These are phyloP conservation scores for Bubo blakistoni DNA, from an alignment of 2,113 vertebrate genomes.

Conservation along the genomic window DNA sequence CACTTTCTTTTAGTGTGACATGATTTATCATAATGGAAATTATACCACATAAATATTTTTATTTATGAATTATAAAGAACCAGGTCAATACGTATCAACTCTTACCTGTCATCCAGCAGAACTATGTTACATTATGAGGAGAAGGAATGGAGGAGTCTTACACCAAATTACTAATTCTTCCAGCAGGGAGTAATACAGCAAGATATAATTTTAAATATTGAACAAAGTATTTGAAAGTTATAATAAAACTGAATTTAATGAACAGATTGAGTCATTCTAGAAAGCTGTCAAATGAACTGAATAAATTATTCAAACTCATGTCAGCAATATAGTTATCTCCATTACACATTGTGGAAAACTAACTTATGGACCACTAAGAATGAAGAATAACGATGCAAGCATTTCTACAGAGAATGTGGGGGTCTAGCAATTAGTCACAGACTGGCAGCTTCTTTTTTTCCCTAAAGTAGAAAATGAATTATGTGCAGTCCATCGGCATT, in stretches of 20 bases:
- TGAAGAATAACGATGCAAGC: background rate
- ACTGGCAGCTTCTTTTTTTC: background rate
- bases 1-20: background rate
- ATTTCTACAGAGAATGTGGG: background rate
- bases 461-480: background rate
- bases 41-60: background rate
- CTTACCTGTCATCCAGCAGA: background rate
- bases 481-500: background rate
- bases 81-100: background rate
- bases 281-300: background rate
- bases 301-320: background rate
- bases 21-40: background rate
- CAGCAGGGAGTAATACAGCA: background rate
- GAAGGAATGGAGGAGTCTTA: background rate
- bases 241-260: slow-evolving; percentile 25
- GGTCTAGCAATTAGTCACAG: background rate
- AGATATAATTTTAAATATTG: slow-evolving; percentile 39
- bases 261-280: slow-evolving; percentile 36
- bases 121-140: background rate
- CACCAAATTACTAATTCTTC: background rate
- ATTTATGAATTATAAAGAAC: background rate
- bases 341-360: background rate
- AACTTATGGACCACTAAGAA: background rate
- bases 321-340: background rate
- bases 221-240: slow-evolving; percentile 32